Percentiles rank a stretch among this genome's conserved stretches.
Conservation (phyloP, 2,888 invertebrate species). For the Oscheius sp. region DNA sequence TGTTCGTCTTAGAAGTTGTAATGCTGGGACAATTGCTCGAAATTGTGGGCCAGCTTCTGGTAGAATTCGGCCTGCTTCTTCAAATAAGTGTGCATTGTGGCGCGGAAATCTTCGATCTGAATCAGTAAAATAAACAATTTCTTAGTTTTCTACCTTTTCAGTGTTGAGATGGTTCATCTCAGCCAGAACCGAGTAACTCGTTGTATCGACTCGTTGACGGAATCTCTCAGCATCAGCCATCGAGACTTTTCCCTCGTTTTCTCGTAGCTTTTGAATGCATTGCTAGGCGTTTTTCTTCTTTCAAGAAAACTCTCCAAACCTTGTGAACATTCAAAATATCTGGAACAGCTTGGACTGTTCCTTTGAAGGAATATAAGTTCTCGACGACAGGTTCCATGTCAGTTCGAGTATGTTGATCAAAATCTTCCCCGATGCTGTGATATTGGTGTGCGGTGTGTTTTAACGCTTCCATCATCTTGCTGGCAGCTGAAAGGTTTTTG, state of each 20-base stretch:
- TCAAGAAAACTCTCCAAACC: constrained; percentile 73
- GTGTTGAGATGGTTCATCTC: constrained; percentile 92
- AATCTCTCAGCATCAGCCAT: constrained; percentile 45
- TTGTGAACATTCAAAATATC: constrained; percentile 89
- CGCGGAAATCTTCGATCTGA: constrained; percentile 84
- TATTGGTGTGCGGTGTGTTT: constrained; percentile 51
- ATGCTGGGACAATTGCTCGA: constrained; percentile 48
- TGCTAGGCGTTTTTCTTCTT: no score
- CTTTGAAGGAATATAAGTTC: constrained; percentile 90
- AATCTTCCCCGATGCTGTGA: constrained; percentile 49
- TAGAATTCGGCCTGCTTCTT: constrained; percentile 90
- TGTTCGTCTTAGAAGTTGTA: constrained; percentile 31
- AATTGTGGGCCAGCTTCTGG: constrained; percentile 75
- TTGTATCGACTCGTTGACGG: constrained; percentile 81
- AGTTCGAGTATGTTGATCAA: constrained; percentile 62
- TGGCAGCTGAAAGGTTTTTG: constrained; percentile 35
- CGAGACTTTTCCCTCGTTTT: constrained; percentile 47
- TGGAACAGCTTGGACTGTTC: constrained; percentile 87
- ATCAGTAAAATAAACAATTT: background rate
- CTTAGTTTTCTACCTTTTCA: constrained; percentile 73
- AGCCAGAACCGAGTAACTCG: constrained; percentile 90
- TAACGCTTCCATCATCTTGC: constrained; percentile 50
- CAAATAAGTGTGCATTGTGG: constrained; percentile 85
- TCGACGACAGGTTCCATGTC: constrained; percentile 92
- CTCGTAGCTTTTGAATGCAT: constrained; percentile 52